Conservation (phyloP, 1,140 invertebrate genomes). For the Melitaea cinxia region DNA sequence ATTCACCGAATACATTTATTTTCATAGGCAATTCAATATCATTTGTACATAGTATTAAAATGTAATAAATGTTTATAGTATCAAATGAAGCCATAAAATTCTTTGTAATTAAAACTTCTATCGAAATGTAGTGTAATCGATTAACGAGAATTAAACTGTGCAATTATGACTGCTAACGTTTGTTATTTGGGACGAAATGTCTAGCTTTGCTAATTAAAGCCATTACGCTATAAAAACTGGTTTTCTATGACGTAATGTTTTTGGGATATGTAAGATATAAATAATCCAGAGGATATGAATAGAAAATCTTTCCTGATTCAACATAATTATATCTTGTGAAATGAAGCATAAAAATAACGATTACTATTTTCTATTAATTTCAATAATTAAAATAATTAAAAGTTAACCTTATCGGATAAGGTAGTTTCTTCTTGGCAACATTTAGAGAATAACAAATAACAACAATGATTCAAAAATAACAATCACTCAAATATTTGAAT, state of each 20-base stretch:
- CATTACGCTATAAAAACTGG: conserved; percentile 14
- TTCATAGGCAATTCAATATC: background rate
- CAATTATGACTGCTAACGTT: background rate
- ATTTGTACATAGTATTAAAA: background rate
- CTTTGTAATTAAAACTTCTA: conserved; percentile 10
- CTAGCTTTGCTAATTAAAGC: conserved; percentile 9
- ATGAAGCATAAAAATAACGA: too few species aligned
- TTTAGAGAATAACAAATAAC: too few species aligned
- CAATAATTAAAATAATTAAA: too few species aligned
- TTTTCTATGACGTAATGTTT: conserved; percentile 16
- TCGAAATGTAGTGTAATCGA: background rate
- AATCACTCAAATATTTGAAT: too few species aligned
- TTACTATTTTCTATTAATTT: too few species aligned
- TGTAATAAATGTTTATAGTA: conserved; percentile 5
- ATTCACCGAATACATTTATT: background rate
- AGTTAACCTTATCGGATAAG: too few species aligned
- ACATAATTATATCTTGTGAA: background rate
- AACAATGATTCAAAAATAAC: too few species aligned
- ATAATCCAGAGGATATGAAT: background rate
- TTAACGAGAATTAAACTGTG: conserved; percentile 19
- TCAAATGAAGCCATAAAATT: conserved; percentile 3
- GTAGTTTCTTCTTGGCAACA: too few species aligned
- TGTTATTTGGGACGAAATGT: conserved; percentile 15
- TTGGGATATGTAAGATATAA: background rate
- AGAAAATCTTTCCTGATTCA: background rate